Evolutionary conservation across 1,140 invertebrate genomes (phyloP), one percentile per base, ranked within the genome.

Genomic region (Diprion similis): DNA sequence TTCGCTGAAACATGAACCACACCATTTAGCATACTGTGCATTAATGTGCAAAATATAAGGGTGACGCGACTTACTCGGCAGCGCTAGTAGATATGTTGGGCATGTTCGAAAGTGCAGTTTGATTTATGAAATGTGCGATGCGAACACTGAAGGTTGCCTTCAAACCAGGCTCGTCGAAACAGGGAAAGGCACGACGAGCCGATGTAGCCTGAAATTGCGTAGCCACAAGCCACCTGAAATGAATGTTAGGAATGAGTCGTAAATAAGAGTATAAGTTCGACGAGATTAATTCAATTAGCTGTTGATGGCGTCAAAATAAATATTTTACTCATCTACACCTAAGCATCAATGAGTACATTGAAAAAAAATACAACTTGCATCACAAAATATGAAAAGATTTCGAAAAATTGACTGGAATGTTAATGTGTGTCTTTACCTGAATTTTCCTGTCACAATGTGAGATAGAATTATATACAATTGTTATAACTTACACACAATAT

Each of bases 151-250:
- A 98, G 1, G 87, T 90, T 0, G 94, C 92, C 81, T 96, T 96
- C 76, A 94, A 92, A 15, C 89, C 88, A 0, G 97, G 97, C 80
- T 98, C 96, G 84, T 98, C 97, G 80, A 95, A 95, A 82, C 95
- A 97, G 0, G 96, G 96, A 81, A 97, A 97, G 2, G 94, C 94
- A 59, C 91, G 89, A 10, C 96, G 89, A 0, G 95, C 95, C 83
- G 92, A 92, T 0, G 92, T 94, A 0, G 95, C 91, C 80, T 96
- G 92, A 79, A 97, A 93, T 83, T 97, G 95, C 0, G 95, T 95
- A 91, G 92, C 2, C 1, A 92, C 91, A 17, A 96, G 83, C 81
- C 90, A 92, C 72, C 93, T 95, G 75, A 47, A 86, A 87, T 48
- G 77, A 24, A 78, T 46, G 75, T 76, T 15, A 77, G 24, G 73